Percentiles rank a stretch among this genome's conserved stretches.
These are phyloP conservation scores for Argentina silus DNA, from an alignment of 2,797 vertebrate species.

Conservation along the genomic window DNA sequence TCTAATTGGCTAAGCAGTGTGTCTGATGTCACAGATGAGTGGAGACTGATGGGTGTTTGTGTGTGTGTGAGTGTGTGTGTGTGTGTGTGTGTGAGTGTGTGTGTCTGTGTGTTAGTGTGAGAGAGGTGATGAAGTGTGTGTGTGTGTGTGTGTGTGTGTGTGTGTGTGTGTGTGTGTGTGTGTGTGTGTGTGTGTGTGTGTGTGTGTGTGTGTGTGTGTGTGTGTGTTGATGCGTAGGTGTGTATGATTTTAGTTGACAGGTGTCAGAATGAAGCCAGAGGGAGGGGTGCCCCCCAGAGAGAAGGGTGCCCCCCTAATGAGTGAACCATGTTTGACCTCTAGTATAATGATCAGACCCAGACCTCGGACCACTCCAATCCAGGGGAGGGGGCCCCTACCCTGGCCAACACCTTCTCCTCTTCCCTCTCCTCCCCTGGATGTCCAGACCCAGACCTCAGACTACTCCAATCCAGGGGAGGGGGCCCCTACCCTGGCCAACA, in stretches of 20 bases:
- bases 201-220: slow-evolving; percentile 26
- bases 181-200: slow-evolving; percentile 38
- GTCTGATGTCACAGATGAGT: slow-evolving; percentile 15
- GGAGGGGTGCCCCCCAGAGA: slow-evolving; percentile 22
- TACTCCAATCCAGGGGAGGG: neutral
- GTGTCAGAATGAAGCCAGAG: slow-evolving; percentile 24
- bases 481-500: neutral
- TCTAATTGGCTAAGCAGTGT: slow-evolving; percentile 44
- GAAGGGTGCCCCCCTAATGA: neutral
- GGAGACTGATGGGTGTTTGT: neutral
- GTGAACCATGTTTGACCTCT: neutral
- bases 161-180: slow-evolving; percentile 8
- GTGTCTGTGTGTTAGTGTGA: slow-evolving; percentile 18
- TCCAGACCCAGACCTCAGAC: neutral
- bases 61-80: slow-evolving; percentile 8
- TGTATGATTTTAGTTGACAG: slow-evolving; percentile 26
- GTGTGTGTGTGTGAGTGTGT: slow-evolving; percentile 12
- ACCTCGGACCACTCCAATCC: neutral
- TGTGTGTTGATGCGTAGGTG: slow-evolving; percentile 8
- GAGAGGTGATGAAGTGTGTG: neutral
- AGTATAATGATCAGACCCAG: neutral
- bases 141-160: slow-evolving; percentile 28
- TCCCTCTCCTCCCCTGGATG: neutral
- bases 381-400: neutral
- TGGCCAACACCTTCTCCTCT: neutral